phyloP scores from a whole-genome alignment of 2,888 invertebrate genomes.

The Conchocele bisecta region DNA sequence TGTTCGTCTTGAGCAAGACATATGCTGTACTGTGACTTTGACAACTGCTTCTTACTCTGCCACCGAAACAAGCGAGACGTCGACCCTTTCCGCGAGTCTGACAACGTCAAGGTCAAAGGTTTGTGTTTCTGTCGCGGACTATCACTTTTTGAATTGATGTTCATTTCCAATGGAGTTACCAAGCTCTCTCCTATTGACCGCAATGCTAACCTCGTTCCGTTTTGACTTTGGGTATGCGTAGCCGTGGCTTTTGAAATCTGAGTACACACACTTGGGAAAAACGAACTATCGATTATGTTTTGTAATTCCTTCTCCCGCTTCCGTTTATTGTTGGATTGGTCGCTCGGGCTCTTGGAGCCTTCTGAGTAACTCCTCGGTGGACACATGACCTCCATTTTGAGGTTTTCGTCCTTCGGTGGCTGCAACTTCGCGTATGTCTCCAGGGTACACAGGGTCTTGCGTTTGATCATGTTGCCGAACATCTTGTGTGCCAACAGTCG shows the following conservation, averaged over 20 bases:
- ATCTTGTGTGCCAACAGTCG: slow-evolving; percentile 85
- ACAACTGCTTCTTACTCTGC: slow-evolving; percentile 81
- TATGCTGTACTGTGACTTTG: slow-evolving; percentile 79
- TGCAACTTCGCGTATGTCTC: slow-evolving; percentile 68
- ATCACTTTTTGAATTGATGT: slow-evolving; percentile 59
- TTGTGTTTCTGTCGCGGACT: slow-evolving; percentile 42
- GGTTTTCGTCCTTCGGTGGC: slow-evolving; percentile 73
- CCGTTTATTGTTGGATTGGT: neutral
- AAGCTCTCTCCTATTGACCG: slow-evolving; percentile 80
- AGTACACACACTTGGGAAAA: slow-evolving; percentile 22
- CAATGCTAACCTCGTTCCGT: slow-evolving; percentile 70
- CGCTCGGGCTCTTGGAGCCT: slow-evolving; percentile 21
- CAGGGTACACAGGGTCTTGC: slow-evolving; percentile 78
- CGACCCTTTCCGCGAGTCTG: slow-evolving; percentile 47
- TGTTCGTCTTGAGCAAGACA: slow-evolving; percentile 47
- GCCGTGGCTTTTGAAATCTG: slow-evolving; percentile 29
- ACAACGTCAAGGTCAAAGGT: slow-evolving; percentile 39
- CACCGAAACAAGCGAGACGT: slow-evolving; percentile 79
- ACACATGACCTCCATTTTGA: slow-evolving; percentile 66
- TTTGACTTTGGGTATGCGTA: slow-evolving; percentile 35
- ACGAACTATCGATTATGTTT: neutral
- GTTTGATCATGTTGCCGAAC: slow-evolving; percentile 84
- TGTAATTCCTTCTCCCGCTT: neutral
- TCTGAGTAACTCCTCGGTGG: slow-evolving; percentile 67
- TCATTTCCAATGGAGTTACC: slow-evolving; percentile 78